Evolutionary conservation across 2,113 vertebrate genomes (phyloP).

Genomic region (Osmerus mordax): DNA sequence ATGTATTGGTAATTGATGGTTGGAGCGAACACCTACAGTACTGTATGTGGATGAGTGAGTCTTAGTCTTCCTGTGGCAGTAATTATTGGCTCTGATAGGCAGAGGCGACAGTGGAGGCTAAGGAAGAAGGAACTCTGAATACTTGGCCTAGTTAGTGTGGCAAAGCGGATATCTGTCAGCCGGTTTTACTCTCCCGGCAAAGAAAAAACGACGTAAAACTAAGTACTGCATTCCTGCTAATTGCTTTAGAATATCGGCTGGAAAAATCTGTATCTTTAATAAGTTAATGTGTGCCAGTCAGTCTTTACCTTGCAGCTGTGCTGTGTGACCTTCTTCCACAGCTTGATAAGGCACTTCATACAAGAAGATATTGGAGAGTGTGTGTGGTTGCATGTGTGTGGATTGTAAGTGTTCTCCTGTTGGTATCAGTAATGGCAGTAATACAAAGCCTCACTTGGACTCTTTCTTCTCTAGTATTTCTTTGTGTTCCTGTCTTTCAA

Average conservation of each 20-base stretch:
- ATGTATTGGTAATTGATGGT: no score
- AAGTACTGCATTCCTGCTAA: slow-evolving; percentile 7
- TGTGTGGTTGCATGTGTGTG: background rate
- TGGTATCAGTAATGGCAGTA: no score
- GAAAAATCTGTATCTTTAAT: slow-evolving; percentile 48
- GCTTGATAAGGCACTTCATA: slow-evolving; percentile 45
- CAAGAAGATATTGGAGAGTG: background rate
- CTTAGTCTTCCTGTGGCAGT: background rate
- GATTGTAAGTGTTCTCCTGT: background rate
- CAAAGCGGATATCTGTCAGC: background rate
- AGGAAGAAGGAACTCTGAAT: slow-evolving; percentile 31
- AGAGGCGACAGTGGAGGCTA: slow-evolving; percentile 22
- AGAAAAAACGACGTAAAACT: no score
- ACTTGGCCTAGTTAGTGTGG: slow-evolving; percentile 42
- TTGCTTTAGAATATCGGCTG: slow-evolving; percentile 9
- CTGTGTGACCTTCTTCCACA: slow-evolving; percentile 27
- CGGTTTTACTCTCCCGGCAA: slow-evolving; percentile 5
- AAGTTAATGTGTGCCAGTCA: slow-evolving; percentile 16
- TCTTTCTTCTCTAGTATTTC: background rate
- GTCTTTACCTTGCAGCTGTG: slow-evolving; percentile 22
- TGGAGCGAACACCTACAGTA: no score
- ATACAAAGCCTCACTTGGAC: slow-evolving; percentile 1
- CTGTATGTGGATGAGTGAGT: background rate
- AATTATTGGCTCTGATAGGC: slow-evolving; percentile 18
- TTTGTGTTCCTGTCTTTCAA: slow-evolving; percentile 1